Conservation (phyloP, 2,113 vertebrate species). For the Phylloscopus trochiloides region DNA sequence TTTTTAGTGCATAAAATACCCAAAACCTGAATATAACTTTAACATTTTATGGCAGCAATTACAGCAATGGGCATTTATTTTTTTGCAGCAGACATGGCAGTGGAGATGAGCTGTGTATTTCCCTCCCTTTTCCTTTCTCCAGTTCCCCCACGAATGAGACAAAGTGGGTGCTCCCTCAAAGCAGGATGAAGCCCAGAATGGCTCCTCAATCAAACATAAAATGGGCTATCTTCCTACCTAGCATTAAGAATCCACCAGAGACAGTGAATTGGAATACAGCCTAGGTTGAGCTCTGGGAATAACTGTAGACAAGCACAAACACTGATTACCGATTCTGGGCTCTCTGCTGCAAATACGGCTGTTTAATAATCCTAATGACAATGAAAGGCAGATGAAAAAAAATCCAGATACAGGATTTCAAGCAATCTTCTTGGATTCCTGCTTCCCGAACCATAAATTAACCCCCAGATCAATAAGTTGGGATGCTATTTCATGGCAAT, state of each 20-base stretch:
- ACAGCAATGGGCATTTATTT: background rate
- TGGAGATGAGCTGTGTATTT: background rate
- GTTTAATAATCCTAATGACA: slow-evolving; percentile 25
- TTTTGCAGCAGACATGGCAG: background rate
- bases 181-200: background rate
- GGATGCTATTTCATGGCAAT: slow-evolving; percentile 19
- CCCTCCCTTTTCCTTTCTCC: background rate
- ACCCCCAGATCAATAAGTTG: slow-evolving; percentile 34
- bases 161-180: background rate
- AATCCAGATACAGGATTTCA: slow-evolving; percentile 11
- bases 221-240: background rate
- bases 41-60: background rate
- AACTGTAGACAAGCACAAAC: background rate
- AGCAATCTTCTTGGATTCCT: slow-evolving; percentile 28
- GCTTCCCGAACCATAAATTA: slow-evolving; percentile 53
- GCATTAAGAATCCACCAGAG: background rate
- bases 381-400: slow-evolving; percentile 20
- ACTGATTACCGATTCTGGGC: background rate
- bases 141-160: background rate
- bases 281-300: background rate
- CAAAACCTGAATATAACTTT: background rate
- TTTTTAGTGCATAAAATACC: background rate
- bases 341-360: background rate
- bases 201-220: background rate
- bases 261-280: background rate